Evolutionary conservation across 2,113 vertebrate genomes (phyloP).

Genomic region (Petromus typicus): DNA sequence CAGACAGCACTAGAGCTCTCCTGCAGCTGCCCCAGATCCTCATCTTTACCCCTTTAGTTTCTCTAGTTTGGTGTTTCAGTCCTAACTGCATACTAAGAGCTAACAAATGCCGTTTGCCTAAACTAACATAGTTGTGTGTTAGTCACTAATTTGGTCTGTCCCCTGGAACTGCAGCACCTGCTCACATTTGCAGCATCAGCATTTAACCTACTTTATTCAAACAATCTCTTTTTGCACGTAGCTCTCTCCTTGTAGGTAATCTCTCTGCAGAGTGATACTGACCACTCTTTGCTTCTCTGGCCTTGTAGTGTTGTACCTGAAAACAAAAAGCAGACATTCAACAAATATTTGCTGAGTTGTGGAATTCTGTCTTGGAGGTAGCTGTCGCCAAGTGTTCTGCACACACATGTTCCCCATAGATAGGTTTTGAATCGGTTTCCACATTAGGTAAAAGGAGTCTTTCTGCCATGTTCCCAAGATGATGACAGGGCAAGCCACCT

Average conservation of each 20-base stretch:
- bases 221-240: neutral
- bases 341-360: neutral
- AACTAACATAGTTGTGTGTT: neutral
- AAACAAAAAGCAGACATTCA: neutral
- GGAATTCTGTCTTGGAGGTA: neutral
- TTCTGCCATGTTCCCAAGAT: neutral
- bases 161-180: neutral
- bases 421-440: neutral
- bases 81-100: neutral
- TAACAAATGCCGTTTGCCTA: neutral
- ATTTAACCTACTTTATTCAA: neutral
- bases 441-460: neutral
- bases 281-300: neutral
- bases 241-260: neutral
- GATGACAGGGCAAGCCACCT: neutral
- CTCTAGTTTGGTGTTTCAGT: neutral
- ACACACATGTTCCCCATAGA: neutral
- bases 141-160: neutral
- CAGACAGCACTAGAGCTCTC: too few species aligned
- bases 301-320: neutral
- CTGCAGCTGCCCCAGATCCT: too few species aligned
- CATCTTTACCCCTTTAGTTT: neutral
- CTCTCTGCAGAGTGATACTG: neutral
- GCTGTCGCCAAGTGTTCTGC: neutral
- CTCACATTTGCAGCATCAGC: neutral